A percentile compares a stretch with the other conserved stretches of the same genome.
Evolutionary conservation across 2,113 vertebrate species (phyloP).

Genomic region (Callionymus lyra): DNA sequence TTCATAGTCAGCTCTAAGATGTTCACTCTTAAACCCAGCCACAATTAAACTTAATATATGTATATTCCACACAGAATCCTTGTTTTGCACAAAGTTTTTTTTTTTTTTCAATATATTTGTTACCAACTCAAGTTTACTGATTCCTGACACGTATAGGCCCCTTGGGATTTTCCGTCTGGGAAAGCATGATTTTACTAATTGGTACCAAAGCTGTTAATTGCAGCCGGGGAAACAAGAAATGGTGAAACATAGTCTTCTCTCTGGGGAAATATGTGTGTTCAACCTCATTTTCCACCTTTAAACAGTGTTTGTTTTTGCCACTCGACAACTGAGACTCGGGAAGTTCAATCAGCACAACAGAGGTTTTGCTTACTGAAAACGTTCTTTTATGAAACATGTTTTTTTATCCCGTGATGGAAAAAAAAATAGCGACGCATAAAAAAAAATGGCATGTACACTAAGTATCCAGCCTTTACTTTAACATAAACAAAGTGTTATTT

Average conservation of each 20-base stretch:
- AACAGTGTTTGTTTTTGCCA: conserved; percentile 16
- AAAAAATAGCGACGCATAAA: no score
- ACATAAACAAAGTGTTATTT: no score
- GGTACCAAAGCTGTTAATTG: conserved; percentile 62
- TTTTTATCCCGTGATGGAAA: no score
- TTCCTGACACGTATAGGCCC: conserved; percentile 47
- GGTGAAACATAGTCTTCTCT: conserved; percentile 28
- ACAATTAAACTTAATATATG: not conserved
- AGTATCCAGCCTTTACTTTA: no score
- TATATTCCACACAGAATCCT: conserved; percentile 3
- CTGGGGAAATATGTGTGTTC: conserved; percentile 47
- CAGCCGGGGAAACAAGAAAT: conserved; percentile 51
- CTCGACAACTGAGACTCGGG: no score
- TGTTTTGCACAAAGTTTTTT: conserved; percentile 21
- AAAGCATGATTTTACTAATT: conserved; percentile 62
- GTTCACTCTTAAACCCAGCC: no score
- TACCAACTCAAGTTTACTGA: conserved; percentile 15
- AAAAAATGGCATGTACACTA: no score
- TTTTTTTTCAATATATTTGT: conserved; percentile 1
- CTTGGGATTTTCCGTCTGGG: conserved; percentile 38
- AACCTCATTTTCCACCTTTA: conserved; percentile 52
- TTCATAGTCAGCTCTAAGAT: no score
- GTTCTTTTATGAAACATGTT: no score
- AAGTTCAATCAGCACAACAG: no score
- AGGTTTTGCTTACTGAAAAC: no score